Base-by-base conservation (phyloP, 2,113 vertebrate genomes). In the Dasypus novemcinctus region DNA sequence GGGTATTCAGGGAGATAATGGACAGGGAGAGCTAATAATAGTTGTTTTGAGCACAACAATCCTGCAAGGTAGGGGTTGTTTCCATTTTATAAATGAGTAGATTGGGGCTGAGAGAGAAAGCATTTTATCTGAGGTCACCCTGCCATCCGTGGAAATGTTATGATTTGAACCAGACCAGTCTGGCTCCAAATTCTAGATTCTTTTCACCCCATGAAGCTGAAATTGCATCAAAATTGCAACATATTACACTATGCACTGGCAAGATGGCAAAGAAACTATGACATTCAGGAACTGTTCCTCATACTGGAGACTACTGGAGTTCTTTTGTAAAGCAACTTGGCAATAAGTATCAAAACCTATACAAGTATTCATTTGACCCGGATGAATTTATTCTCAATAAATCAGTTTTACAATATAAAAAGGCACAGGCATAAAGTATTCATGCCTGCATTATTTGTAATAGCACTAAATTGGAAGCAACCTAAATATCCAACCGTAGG, bases 181-280 rank as follows among this genome's bases (percentile, higher is more conserved):
- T 69, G 59, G 91, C 71, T 87, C 49, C 78, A 95, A 83, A 91
- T 84, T 93, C 93, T 75, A 88, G 82, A 91, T 91, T 93, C 90
- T 72, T 91, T 80, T 87, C 59, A 79, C 64, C 64, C 74, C 57
- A 13, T 31, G 38, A 61, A 63, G 61, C 69, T 84, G 71, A 91
- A 91, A 83, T 76, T 64, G 31, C 31, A 61, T 61, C 63, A 61
- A 87, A 36, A 94, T 68, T 84, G 31, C 78, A 91, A 80, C 90
- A 83, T 43, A 11, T 49, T 69, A 41, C 64, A 63, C 33, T 29
- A 31, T 18, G 46, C 9, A 76, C 63, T 15, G n/a, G 52, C 68
- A 94, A 89, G 36, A 72, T 33, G 21, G 7, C 21, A 54, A 18
- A 79, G 31, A 89, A 94, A 76, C 0, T 14, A 79, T 83, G 41